Evolutionary conservation across 53 echinoderm and acorn worm species (phyloP).

Genomic region (Patiria pectinifera): DNA sequence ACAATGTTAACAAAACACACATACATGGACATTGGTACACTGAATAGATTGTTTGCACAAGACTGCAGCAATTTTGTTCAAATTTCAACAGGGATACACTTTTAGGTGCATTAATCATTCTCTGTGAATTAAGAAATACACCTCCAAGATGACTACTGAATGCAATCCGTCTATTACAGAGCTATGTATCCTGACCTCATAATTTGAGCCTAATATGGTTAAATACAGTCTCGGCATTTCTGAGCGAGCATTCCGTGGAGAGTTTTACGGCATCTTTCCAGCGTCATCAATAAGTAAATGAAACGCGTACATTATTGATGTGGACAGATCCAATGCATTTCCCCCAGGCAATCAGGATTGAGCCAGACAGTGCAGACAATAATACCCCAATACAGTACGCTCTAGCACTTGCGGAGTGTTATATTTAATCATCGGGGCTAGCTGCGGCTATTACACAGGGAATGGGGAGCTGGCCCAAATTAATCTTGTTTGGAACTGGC

Average conservation of each 20-base stretch:
- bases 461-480: background rate
- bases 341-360: constrained; percentile 36
- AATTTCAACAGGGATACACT: no score
- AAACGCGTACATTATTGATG: constrained; percentile 44
- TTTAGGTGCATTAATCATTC: no score
- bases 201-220: background rate
- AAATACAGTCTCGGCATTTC: background rate
- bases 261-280: background rate
- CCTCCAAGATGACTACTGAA: background rate
- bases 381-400: constrained; percentile 1
- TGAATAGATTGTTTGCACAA: no score
- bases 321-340: constrained; percentile 22
- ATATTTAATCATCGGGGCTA: constrained; percentile 38
- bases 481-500: background rate
- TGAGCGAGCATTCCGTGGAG: background rate
- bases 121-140: no score
- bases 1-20: no score
- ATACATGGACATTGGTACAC: no score
- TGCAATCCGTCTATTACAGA: background rate
- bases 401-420: constrained; percentile 29
- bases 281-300: constrained; percentile 33
- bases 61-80: no score
- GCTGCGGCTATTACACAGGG: constrained; percentile 12
- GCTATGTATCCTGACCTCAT: background rate
- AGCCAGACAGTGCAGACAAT: constrained; percentile 22